Base-by-base conservation (phyloP, 2,888 invertebrate genomes). In the Campoplex capitator region DNA sequence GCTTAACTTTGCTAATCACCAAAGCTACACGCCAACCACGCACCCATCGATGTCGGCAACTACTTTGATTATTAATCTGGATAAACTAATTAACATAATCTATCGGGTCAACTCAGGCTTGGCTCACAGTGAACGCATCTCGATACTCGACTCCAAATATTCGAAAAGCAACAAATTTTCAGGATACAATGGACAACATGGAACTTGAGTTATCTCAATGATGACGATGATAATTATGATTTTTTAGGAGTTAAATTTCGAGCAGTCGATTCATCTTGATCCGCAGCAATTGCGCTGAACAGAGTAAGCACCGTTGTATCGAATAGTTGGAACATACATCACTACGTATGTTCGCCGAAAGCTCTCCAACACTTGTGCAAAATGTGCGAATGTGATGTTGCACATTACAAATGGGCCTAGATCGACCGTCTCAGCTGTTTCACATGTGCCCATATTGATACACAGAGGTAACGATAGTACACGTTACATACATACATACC, bases 291-390 rank as follows among this genome's bases (percentile, higher is more conserved):
- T 48, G 32, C 48, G n/a, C 0, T 28, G 11, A 32, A 32, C 32
- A 65, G 76, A 48, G 48, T 18, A 45, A 32, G 65, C 38, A 75
- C 62, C 45, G 62, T 62, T 62, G 35, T 45, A 45, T 62, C 38
- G 18, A 76, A 65, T 42, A 76, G 35, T 56, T 23, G n/a, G n/a
- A 45, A 65, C 35, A 48, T 76, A 32, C 32, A 65, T 76, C 65
- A 65, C 48, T 28, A 51, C 76, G 35, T 65, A 78, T 62, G 62
- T 78, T 54, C 54, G 35, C 65, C 68, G 38, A 78, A 38, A 78
- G 51, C 67, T 67, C 35, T 13, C 67, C 23, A 32, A 77, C 48
- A 67, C 65, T 42, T 68, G 23, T 32, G 18, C 32, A n/a, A 48
- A 77, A 77, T 77, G 35, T 67, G 38, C 51, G 38, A 77, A 35